phyloP scores from a whole-genome alignment of 2,797 vertebrate species.

The Schizothorax lantsangensis region DNA sequence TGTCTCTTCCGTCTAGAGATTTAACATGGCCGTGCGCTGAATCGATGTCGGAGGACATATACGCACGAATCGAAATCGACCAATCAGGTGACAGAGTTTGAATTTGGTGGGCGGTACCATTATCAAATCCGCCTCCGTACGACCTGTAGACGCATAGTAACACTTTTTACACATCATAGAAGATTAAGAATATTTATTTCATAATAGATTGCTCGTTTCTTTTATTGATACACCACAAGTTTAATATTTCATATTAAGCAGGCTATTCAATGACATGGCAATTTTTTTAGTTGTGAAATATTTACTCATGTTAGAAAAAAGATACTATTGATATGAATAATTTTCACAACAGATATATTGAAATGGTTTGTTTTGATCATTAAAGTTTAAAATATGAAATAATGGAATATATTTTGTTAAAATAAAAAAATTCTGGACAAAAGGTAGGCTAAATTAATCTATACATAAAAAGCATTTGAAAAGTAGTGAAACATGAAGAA shows the following conservation, averaged over 20 bases:
- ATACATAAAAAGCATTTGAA: neutral
- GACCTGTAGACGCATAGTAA: neutral
- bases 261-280: neutral
- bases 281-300: neutral
- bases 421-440: too few relatives aligned
- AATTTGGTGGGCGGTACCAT: slow-evolving; percentile 36
- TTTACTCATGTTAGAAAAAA: neutral
- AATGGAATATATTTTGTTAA: neutral
- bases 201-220: neutral
- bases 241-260: neutral
- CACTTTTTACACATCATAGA: too few relatives aligned
- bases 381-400: neutral
- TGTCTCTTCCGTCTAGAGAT: slow-evolving; percentile 73
- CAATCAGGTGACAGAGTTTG: slow-evolving; percentile 47
- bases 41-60: slow-evolving; percentile 28
- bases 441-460: too few relatives aligned
- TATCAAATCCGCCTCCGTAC: neutral
- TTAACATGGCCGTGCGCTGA: slow-evolving; percentile 78
- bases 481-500: neutral
- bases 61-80: slow-evolving; percentile 13
- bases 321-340: neutral
- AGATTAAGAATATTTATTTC: neutral
- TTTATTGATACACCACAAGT: neutral
- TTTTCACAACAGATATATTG: neutral
- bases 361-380: neutral